A percentile compares a stretch with the other conserved stretches of the same genome.
These are phyloP conservation scores for Drosophila ezoana DNA, from an alignment of 2,888 invertebrate species.

Conservation along the genomic window DNA sequence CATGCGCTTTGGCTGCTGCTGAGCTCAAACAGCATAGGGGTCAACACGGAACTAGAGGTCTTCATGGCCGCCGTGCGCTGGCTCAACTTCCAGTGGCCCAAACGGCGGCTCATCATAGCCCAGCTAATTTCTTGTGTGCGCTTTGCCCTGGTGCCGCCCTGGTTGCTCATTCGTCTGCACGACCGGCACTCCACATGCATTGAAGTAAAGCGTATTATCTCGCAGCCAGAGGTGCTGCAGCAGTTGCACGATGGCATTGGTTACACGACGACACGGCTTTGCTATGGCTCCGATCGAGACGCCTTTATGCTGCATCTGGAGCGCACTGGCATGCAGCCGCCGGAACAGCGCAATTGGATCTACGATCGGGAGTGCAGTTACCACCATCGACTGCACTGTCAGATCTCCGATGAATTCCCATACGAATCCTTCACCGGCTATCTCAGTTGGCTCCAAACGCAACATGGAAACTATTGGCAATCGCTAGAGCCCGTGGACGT, in stretches of 20 bases:
- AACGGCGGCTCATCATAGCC: slow-evolving; percentile 86
- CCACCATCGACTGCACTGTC: slow-evolving; percentile 80
- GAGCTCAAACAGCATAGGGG: slow-evolving; percentile 90
- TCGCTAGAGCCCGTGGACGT: slow-evolving; percentile 36
- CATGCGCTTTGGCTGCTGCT: slow-evolving; percentile 89
- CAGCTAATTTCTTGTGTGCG: slow-evolving; percentile 90
- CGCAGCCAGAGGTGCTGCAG: slow-evolving; percentile 89
- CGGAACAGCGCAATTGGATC: slow-evolving; percentile 91
- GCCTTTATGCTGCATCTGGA: slow-evolving; percentile 90
- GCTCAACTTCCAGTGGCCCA: slow-evolving; percentile 90
- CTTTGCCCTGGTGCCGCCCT: slow-evolving; percentile 92
- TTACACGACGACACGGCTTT: slow-evolving; percentile 91
- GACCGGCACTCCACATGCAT: slow-evolving; percentile 89
- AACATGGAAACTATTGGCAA: slow-evolving; percentile 81
- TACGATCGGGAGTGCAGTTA: slow-evolving; percentile 85
- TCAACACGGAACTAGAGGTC: slow-evolving; percentile 88
- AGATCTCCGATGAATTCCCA: slow-evolving; percentile 72
- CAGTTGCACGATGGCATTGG: slow-evolving; percentile 93
- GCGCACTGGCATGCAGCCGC: slow-evolving; percentile 88
- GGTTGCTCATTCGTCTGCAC: slow-evolving; percentile 92
- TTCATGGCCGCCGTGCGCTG: slow-evolving; percentile 93
- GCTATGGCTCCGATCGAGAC: slow-evolving; percentile 89
- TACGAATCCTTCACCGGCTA: slow-evolving; percentile 80
- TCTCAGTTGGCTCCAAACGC: slow-evolving; percentile 74
- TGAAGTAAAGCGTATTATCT: slow-evolving; percentile 89